Evolutionary conservation across 2,888 invertebrate genomes (phyloP).

Genomic region (Sinopyrophorus schimmeli): DNA sequence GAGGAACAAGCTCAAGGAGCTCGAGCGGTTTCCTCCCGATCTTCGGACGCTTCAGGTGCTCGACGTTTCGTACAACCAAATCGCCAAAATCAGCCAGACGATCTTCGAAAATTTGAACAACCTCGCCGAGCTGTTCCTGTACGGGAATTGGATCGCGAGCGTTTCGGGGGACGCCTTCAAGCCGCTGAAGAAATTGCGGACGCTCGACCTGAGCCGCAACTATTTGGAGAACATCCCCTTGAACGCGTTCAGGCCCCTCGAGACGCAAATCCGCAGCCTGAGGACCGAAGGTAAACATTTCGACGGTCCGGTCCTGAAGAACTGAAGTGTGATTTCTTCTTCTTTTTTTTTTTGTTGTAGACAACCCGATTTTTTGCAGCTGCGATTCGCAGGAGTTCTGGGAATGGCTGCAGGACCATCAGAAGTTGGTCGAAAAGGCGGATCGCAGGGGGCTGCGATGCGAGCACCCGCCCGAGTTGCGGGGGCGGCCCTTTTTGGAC

Average conservation of each 20-base stretch:
- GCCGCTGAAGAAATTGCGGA: slow-evolving; percentile 72
- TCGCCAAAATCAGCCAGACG: slow-evolving; percentile 74
- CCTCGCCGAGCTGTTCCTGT: slow-evolving; percentile 75
- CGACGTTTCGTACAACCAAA: slow-evolving; percentile 82
- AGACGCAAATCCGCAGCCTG: slow-evolving; percentile 79
- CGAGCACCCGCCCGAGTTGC: slow-evolving; percentile 80
- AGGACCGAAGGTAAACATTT: slow-evolving; percentile 84
- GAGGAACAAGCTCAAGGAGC: slow-evolving; percentile 77
- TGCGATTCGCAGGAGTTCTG: slow-evolving; percentile 90
- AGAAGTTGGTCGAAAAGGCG: slow-evolving; percentile 65
- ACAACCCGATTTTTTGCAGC: slow-evolving; percentile 86
- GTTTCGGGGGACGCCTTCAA: slow-evolving; percentile 79
- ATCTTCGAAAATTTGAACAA: slow-evolving; percentile 78
- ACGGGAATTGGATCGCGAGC: slow-evolving; percentile 80
- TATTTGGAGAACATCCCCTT: slow-evolving; percentile 79
- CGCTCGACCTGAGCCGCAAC: slow-evolving; percentile 81
- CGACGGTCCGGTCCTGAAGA: no score
- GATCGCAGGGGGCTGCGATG: slow-evolving; percentile 63
- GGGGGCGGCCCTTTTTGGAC: slow-evolving; percentile 74
- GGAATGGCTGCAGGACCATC: slow-evolving; percentile 90
- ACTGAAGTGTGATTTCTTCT: not conserved
- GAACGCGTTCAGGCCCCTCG: slow-evolving; percentile 75
- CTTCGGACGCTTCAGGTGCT: slow-evolving; percentile 76
- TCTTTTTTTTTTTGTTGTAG: slow-evolving; percentile 56
- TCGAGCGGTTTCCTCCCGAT: slow-evolving; percentile 80